phyloP scores from a whole-genome alignment of 2,888 invertebrate genomes.

The Hipparchia sbordonii region DNA sequence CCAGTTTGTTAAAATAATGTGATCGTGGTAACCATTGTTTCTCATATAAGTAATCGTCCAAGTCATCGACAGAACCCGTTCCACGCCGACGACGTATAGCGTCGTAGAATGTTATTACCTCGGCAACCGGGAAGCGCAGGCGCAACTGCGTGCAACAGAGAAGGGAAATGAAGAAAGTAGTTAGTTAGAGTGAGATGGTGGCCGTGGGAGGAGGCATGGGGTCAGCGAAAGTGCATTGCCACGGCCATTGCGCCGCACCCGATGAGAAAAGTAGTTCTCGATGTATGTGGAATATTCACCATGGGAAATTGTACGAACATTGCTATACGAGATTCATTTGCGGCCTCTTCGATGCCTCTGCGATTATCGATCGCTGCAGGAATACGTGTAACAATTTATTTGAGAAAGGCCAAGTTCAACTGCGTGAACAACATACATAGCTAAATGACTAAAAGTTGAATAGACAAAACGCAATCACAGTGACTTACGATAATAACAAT shows the following conservation, averaged over 20 bases:
- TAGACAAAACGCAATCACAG: too few relatives aligned
- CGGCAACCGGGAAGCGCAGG: constrained; percentile 71
- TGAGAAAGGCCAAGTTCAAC: too few relatives aligned
- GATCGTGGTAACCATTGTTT: constrained; percentile 71
- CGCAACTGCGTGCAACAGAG: constrained; percentile 69
- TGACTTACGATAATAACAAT: too few relatives aligned
- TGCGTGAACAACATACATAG: too few relatives aligned
- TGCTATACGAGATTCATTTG: constrained; percentile 33
- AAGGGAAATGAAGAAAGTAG: constrained; percentile 61
- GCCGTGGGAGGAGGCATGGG: constrained; percentile 77
- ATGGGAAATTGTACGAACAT: constrained; percentile 53
- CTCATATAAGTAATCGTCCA: constrained; percentile 74
- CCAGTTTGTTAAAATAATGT: constrained; percentile 53
- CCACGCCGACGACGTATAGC: constrained; percentile 78
- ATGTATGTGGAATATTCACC: constrained; percentile 63
- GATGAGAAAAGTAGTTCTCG: constrained; percentile 76
- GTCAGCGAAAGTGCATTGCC: constrained; percentile 83
- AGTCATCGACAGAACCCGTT: constrained; percentile 81
- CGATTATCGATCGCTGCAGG: constrained; percentile 43
- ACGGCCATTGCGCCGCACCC: constrained; percentile 73
- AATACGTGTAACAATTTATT: not conserved
- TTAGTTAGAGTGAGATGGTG: constrained; percentile 65
- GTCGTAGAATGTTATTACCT: constrained; percentile 80
- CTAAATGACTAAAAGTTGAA: too few relatives aligned
- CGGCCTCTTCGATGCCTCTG: constrained; percentile 17